Base-by-base conservation (phyloP, 1,140 invertebrate species). In the Drosophila burlai region DNA sequence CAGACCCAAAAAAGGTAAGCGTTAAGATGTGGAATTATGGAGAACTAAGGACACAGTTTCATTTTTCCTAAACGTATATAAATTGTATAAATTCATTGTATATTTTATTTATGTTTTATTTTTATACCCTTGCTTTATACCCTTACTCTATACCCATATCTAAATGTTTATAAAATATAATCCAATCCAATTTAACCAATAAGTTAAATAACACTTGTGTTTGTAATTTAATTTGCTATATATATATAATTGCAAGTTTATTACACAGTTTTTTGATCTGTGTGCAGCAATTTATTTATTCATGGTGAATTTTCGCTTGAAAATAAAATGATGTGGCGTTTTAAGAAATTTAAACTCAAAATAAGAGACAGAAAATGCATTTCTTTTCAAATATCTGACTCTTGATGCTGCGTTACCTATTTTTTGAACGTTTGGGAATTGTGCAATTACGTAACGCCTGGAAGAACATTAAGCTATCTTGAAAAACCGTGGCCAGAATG, bases 1-100 rank as follows among this genome's bases (percentile, higher is more conserved):
- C 16, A 49, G 40, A 63, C 61, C 54, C 73, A 43, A 63, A 79
- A 69, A 46, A 40, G 69, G 46, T 81, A 73, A 76, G 64, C 72
- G 63, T 73, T 42, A 52, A 29, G 52, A 24, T 47, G 42, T 64
- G 40, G 7, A 6, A 38, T 4, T n/a, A 40, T 3, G 9, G 2
- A 3, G 21, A n/a, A n/a, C 15, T 26, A 4, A 26, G 15, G 16
- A 15, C 36, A 24, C 2, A 5, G 21, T 24, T 55, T 55, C 9
- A 24, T 24, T n/a, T 11, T 40, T 24, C 7, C 4, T 16, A 55
- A 55, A 38, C 18, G 4, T 16, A 24, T 47, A 34, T 18, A 49
- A 31, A 50, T 31, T 50, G 26, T n/a, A 29, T 29, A 29, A n/a
- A 29, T 0, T 29, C 2, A 10, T 31, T n/a, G 16, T 5, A n/a